Evolutionary conservation across 2,113 vertebrate species (phyloP), one percentile per base, ranked within the genome.

Genomic region (Semnornis frantzii): DNA sequence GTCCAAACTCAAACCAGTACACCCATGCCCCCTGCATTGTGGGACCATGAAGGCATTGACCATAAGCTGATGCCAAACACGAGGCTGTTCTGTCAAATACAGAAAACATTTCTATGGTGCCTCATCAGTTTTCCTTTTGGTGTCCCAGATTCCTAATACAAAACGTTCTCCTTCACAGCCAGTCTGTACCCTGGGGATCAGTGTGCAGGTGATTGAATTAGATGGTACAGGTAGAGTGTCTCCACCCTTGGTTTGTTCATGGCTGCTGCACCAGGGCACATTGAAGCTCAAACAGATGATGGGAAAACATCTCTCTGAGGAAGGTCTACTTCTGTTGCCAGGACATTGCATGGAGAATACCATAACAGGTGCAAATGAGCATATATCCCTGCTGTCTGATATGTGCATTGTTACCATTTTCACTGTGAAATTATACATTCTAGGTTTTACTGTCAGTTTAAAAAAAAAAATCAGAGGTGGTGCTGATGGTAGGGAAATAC

Each of bases 131-230:
- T 90, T 70, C 18, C 16, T 48, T 79, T 33, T 9, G 8, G 5
- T 34, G 23, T 18, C 18, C 13, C 58, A 71, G 14, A 54, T 71
- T 50, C 7, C 37, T n/a, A 20, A 23, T 48, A 34, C 15, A 73
- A 48, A 59, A 15, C 23, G 33, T 30, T 14, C 23, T 89, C 9
- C 15, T 64, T 15, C 39, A 66, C 7, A 54, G 31, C 9, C 12
- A 37, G 11, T 30, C 28, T 69, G 23, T 48, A 31, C 18, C 11
- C 42, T 16, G 31, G 24, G 33, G 46, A 15, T 33, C 48, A 8
- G 3, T 15, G 21, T 37, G 12, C 0, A 0, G 4, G 8, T 7
- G 0, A 3, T 42, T 64, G 25, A 2, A 12, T 37, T n/a, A 18
- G 20, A 17, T 30, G 12, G 9, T 74, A 33, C 33, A 42, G 20